Evolutionary conservation across 2,797 vertebrate species (phyloP).

Genomic region (Lepus oiostolus): DNA sequence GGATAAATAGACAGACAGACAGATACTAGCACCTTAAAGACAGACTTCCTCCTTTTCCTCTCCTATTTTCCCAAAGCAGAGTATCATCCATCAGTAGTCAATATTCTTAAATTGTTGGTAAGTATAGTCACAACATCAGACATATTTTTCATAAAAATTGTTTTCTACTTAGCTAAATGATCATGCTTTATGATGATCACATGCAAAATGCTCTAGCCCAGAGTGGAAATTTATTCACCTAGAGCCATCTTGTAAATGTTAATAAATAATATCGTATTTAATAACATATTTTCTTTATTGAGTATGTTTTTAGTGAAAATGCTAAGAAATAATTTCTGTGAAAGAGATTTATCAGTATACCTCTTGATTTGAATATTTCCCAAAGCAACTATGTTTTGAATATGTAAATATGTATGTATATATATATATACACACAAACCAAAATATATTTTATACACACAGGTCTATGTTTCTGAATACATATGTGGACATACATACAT

Average conservation of each 20-base stretch:
- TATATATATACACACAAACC: neutral
- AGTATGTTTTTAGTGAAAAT: constrained; percentile 59
- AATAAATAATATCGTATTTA: constrained; percentile 50
- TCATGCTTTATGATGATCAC: neutral
- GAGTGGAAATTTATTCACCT: constrained; percentile 54
- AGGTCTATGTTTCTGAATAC: neutral
- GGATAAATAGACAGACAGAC: neutral
- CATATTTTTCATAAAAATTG: neutral
- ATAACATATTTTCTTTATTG: constrained; percentile 63
- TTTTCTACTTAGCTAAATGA: constrained; percentile 48
- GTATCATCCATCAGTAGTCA: neutral
- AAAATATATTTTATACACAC: neutral
- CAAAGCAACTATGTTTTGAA: constrained; percentile 48
- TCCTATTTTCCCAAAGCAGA: constrained; percentile 5
- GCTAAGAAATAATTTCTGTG: constrained; percentile 60
- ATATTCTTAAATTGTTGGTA: neutral
- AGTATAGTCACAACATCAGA: neutral
- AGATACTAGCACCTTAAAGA: neutral
- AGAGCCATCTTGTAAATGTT: constrained; percentile 46
- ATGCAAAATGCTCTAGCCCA: constrained; percentile 17
- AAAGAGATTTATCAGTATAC: constrained; percentile 55
- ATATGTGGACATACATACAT: neutral
- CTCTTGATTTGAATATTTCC: constrained; percentile 69
- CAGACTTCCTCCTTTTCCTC: neutral
- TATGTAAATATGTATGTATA: neutral